Base-by-base conservation (phyloP, 1,140 invertebrate genomes). In the Sitophilus oryzae region DNA sequence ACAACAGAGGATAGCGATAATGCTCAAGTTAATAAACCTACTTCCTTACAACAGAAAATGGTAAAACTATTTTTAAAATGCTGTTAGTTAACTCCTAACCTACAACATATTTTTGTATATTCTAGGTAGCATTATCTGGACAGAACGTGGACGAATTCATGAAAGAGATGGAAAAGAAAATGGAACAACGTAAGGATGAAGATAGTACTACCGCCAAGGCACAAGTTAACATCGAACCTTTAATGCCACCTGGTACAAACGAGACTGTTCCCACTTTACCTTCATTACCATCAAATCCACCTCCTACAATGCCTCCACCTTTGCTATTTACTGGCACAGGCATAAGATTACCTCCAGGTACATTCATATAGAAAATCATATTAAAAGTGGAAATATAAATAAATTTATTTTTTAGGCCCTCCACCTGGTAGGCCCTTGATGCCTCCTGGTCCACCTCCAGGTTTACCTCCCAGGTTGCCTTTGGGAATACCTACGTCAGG, bases 121-220 rank as follows among this genome's bases (percentile, higher is more conserved):
- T 51, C 14, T 43, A 52, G 49, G 49, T 53, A 53, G 84, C 83
- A 5, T 81, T 91, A 65, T 85, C 88, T 14, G 90, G 89, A 2
- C 89, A 93, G 73, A 89, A 93, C 67, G 87, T 92, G n/a, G 90
- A 93, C 64, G 83, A 89, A 38, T 92, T 91, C 65, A 92, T 92
- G 85, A 88, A 89, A 67, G 90, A 93, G 76, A 89, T 89, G 84
- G 88, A 90, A 73, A 84, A 83, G 59, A 88, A 86, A 62, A 76
- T 82, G 46, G 82, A 86, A 67, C 76, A 76, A 11, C 79, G 83
- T 59, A 72, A 80, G 61, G 79, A 79, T 6, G 80, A 82, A 49
- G 82, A 85, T 11, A 79, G 74, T 60, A 75, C 79, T 1, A n/a
- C n/a, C n/a, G n/a, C n/a, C n/a, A 73, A 80, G 61, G 68, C 77